Evolutionary conservation across 1,140 invertebrate species (phyloP).

Genomic region (Odontomachus brunneus): DNA sequence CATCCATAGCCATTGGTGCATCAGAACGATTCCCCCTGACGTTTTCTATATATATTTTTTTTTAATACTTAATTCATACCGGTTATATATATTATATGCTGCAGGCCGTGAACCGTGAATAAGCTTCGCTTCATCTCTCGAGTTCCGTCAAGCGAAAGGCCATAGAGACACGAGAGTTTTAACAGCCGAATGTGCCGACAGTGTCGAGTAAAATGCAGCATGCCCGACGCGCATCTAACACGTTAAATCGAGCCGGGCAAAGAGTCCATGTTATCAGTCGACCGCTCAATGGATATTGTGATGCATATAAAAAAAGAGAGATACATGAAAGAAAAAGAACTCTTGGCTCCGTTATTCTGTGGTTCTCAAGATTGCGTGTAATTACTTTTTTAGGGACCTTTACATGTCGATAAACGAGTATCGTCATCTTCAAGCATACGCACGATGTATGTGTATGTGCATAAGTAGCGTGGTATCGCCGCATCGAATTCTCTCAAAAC

Average conservation of each 20-base stretch:
- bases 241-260: conserved; percentile 51
- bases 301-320: conserved; percentile 58
- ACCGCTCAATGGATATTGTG: conserved; percentile 69
- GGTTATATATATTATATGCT: conserved; percentile 83
- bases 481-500: too few relatives aligned
- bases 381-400: conserved; percentile 68
- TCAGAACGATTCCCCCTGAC: conserved; percentile 71
- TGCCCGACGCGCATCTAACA: conserved; percentile 61
- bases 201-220: conserved; percentile 70
- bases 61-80: conserved; percentile 72
- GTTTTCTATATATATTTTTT: background rate
- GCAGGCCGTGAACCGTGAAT: conserved; percentile 84
- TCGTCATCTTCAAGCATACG: background rate
- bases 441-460: background rate
- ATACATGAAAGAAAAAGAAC: conserved; percentile 47
- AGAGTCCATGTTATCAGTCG: conserved; percentile 47
- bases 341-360: conserved; percentile 83
- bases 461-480: background rate
- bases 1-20: conserved; percentile 85
- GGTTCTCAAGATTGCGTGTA: conserved; percentile 70
- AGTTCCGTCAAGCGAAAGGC: conserved; percentile 81
- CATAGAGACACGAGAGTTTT: conserved; percentile 79
- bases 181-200: conserved; percentile 73
- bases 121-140: conserved; percentile 82
- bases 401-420: conserved; percentile 59